Percentiles rank a stretch among this genome's conserved stretches.
phyloP scores from a whole-genome alignment of 2,797 vertebrate species.

The Onychomys arenicola region DNA sequence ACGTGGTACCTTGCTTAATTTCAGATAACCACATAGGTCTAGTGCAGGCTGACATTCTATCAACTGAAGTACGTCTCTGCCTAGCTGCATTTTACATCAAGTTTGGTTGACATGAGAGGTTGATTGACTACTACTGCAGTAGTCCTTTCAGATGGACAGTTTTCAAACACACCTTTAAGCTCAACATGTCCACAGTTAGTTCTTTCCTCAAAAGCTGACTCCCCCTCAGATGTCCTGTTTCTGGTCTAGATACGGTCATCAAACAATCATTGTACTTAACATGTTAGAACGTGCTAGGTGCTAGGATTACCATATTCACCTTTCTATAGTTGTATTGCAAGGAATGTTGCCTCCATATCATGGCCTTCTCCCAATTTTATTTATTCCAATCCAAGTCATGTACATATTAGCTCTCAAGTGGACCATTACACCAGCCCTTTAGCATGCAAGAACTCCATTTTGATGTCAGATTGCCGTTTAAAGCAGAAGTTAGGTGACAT shows the following conservation, averaged over 20 bases:
- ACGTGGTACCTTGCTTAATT: not conserved
- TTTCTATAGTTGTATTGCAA: not conserved
- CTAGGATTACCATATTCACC: not conserved
- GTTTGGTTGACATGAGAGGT: slow-evolving; percentile 21
- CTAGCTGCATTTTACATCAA: not conserved
- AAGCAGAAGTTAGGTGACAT: not conserved
- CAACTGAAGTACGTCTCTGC: not conserved
- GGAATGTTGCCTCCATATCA: not conserved
- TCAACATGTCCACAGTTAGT: not conserved
- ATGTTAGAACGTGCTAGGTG: not conserved
- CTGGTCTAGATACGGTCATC: not conserved
- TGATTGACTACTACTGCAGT: not conserved
- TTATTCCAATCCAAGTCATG: not conserved
- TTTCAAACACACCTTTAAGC: not conserved
- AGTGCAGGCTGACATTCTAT: accelerated
- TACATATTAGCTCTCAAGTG: not conserved
- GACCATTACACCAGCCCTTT: not conserved
- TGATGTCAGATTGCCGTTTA: not conserved
- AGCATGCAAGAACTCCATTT: not conserved
- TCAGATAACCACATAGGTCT: not conserved
- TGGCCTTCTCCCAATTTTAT: slow-evolving; percentile 17
- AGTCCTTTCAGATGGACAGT: not conserved
- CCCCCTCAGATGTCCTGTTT: not conserved
- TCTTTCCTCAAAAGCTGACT: not conserved
- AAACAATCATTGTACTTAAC: not conserved